A percentile compares a stretch with the other conserved stretches of the same genome.
phyloP scores from a whole-genome alignment of 2,888 invertebrate genomes.

The Megastigmus dorsalis region DNA sequence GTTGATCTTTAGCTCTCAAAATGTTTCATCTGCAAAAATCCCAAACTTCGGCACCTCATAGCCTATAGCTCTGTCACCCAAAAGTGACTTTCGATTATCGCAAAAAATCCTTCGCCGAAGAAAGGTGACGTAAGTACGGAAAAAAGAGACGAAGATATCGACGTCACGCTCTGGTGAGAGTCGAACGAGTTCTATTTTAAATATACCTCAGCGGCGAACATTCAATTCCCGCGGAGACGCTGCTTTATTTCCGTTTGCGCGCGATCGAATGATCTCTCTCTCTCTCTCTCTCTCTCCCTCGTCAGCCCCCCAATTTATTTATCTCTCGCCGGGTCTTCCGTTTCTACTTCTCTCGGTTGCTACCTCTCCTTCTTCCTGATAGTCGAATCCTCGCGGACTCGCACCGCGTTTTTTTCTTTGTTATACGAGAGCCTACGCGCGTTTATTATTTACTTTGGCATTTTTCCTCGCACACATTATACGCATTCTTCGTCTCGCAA shows the following conservation, averaged over 20 bases:
- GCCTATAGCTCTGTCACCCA: no score
- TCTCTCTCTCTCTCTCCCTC: slow-evolving; percentile 26
- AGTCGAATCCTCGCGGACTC: not conserved
- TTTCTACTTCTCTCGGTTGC: slow-evolving; percentile 14
- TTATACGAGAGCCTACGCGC: slow-evolving; percentile 21
- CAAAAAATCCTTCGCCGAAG: no score
- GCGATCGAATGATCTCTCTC: slow-evolving; percentile 55
- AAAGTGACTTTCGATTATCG: no score
- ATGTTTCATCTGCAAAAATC: no score
- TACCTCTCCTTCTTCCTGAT: not conserved
- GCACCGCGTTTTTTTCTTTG: slow-evolving; percentile 35
- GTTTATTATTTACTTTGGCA: slow-evolving; percentile 43
- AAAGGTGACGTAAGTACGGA: no score
- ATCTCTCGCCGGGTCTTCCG: slow-evolving; percentile 1
- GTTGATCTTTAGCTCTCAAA: no score
- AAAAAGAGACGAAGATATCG: not conserved
- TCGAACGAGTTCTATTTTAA: slow-evolving; percentile 33
- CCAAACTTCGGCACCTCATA: no score
- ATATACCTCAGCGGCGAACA: slow-evolving; percentile 59
- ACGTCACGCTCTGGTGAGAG: slow-evolving; percentile 1
- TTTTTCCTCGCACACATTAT: no score
- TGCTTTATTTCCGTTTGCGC: slow-evolving; percentile 66
- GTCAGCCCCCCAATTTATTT: not conserved
- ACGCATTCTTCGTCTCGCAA: no score
- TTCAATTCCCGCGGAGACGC: slow-evolving; percentile 64